Base-by-base conservation (phyloP, 2,888 invertebrate species). In the Melieria crassipennis region DNA sequence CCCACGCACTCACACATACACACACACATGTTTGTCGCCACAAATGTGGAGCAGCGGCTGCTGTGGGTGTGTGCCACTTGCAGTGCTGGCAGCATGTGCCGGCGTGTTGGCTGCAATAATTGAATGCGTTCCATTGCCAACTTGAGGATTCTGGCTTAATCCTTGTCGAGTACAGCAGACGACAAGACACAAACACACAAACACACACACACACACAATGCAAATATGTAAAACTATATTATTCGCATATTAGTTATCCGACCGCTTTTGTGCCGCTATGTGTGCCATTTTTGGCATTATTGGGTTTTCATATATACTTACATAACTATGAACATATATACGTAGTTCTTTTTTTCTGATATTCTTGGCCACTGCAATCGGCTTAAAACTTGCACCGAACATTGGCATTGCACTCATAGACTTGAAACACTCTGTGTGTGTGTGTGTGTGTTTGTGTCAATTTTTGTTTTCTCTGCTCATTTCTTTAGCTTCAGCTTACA, bases 71-170 rank as follows among this genome's bases (percentile, higher is more conserved):
- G 30, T 30, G 30, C 30, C 30, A 30, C 30, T 30, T 52, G 9
- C 52, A 52, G 52, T 1, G 2, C 30, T 30, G 2, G 52, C 52
- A 52, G 7, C 58, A 52, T 62, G n/a, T 61, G 63, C 47, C 45
- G 65, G 52, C 69, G 67, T 66, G 70, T 73, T 70, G 70, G 63
- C 73, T 69, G 64, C 66, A 70, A 77, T 75, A 76, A 75, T 72
- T 75, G 71, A 75, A 75, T 73, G 65, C 71, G 65, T 73, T 75
- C 71, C 73, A 77, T 75, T 76, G 77, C 76, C 77, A 77, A 75
- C 73, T 73, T 67, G 65, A 71, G 73, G 70, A 75, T 75, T 73
- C 74, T 60, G 69, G 46, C 66, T 10, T 75, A 73, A 73, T 75
- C 73, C 73, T 66, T 67, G 67, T 55, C 64, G 75, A 50, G 13